Conservation (phyloP, 2,888 invertebrate genomes). For the Beris chalybata region DNA sequence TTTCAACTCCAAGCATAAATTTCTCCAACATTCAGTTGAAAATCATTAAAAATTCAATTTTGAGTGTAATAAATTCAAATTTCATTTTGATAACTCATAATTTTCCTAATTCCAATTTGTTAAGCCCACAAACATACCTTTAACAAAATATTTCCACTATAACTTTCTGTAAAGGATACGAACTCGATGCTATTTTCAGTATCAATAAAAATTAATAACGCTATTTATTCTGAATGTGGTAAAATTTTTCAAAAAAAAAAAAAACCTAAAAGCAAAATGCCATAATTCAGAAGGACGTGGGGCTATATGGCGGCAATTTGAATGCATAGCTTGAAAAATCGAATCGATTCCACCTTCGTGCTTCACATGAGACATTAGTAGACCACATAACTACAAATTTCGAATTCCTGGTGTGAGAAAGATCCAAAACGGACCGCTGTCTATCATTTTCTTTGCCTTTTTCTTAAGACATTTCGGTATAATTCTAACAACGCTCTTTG, state of each 20-base stretch:
- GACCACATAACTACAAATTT: conserved; percentile 27
- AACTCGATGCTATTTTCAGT: conserved; percentile 3
- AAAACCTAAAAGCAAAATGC: conserved; percentile 1
- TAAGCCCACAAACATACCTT: too few relatives aligned
- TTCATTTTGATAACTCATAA: too few relatives aligned
- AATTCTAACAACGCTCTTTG: background rate
- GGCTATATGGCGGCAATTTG: conserved; percentile 14
- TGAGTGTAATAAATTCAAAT: too few relatives aligned
- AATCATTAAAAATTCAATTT: too few relatives aligned
- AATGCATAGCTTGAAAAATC: background rate
- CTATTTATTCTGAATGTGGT: conserved; percentile 8
- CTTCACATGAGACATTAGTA: conserved; percentile 10
- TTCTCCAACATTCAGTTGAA: too few relatives aligned
- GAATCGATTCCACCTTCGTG: conserved; percentile 6
- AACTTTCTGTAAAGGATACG: too few relatives aligned
- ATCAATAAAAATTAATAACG: conserved; percentile 29
- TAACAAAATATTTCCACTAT: too few relatives aligned
- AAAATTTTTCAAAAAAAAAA: background rate
- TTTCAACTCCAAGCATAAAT: too few relatives aligned
- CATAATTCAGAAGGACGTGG: conserved; percentile 14
- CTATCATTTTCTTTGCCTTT: conserved; percentile 18
- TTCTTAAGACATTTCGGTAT: conserved; percentile 6
- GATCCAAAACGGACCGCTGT: conserved; percentile 23
- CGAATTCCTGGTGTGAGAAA: conserved; percentile 15
- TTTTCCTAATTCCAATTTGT: too few relatives aligned